Evolutionary conservation across 2,888 invertebrate genomes (phyloP).

Genomic region (Rosalia funebris): DNA sequence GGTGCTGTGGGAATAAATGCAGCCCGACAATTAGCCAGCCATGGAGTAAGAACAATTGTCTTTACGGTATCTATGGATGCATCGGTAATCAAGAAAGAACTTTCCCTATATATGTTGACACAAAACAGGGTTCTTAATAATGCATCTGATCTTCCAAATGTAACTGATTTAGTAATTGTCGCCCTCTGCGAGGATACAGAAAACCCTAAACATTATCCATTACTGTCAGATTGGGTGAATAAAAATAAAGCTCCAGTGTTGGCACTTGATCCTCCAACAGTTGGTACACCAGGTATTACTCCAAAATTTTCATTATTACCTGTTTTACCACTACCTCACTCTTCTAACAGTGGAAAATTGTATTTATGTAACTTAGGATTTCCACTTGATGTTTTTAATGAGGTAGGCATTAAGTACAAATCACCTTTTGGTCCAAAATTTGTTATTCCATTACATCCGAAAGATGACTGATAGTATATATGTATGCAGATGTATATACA

Average conservation of each 20-base stretch:
- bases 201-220: slow-evolving; percentile 63
- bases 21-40: slow-evolving; percentile 83
- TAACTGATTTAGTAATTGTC: slow-evolving; percentile 68
- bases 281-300: slow-evolving; percentile 70
- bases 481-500: neutral
- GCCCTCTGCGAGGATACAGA: slow-evolving; percentile 66
- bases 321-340: slow-evolving; percentile 75
- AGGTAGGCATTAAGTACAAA: slow-evolving; percentile 80
- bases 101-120: slow-evolving; percentile 75
- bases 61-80: slow-evolving; percentile 54
- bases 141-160: slow-evolving; percentile 64
- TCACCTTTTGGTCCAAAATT: slow-evolving; percentile 88
- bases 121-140: slow-evolving; percentile 69
- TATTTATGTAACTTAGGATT: slow-evolving; percentile 88
- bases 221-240: slow-evolving; percentile 75
- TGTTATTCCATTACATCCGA: slow-evolving; percentile 76
- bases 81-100: slow-evolving; percentile 70
- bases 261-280: slow-evolving; percentile 79
- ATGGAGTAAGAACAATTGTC: slow-evolving; percentile 79
- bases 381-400: slow-evolving; percentile 79
- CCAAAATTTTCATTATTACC: slow-evolving; percentile 78
- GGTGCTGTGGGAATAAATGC: slow-evolving; percentile 79
- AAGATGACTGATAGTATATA: slow-evolving; percentile 37
- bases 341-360: slow-evolving; percentile 74
- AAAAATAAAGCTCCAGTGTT: slow-evolving; percentile 78